A percentile compares a stretch with the other conserved stretches of the same genome.
phyloP scores from a whole-genome alignment of 2,113 vertebrate species.

The Rafetus swinhoei region DNA sequence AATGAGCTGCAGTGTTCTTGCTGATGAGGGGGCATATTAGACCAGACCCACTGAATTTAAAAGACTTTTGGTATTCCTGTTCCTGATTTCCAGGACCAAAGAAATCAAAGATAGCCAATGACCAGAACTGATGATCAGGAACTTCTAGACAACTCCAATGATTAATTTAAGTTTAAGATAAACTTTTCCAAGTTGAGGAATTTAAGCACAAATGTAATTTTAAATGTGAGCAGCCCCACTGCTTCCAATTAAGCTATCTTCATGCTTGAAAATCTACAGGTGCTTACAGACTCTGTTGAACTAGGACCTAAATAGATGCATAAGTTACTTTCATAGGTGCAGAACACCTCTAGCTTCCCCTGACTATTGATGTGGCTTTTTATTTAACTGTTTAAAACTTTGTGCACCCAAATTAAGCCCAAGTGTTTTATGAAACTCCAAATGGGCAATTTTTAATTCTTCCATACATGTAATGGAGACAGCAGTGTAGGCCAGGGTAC shows the following conservation, averaged over 20 bases:
- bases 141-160: background rate
- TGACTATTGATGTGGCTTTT: background rate
- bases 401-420: background rate
- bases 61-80: background rate
- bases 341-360: background rate
- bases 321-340: conserved; percentile 15
- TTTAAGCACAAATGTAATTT: background rate
- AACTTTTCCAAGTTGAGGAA: background rate
- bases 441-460: background rate
- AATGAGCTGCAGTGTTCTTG: background rate
- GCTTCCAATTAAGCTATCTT: background rate
- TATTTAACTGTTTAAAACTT: background rate
- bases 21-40: background rate
- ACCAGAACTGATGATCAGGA: background rate
- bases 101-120: background rate
- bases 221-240: background rate
- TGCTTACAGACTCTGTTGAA: background rate
- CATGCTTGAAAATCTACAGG: conserved; percentile 1
- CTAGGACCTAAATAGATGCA: background rate
- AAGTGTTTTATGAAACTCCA: background rate
- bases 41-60: background rate
- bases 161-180: background rate
- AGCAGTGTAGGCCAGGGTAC: background rate
- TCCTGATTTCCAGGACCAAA: background rate
- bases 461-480: background rate